Evolutionary conservation across 2,113 vertebrate genomes (phyloP), one percentile per base, ranked within the genome.

Genomic region (Todiramphus saurophagus): DNA sequence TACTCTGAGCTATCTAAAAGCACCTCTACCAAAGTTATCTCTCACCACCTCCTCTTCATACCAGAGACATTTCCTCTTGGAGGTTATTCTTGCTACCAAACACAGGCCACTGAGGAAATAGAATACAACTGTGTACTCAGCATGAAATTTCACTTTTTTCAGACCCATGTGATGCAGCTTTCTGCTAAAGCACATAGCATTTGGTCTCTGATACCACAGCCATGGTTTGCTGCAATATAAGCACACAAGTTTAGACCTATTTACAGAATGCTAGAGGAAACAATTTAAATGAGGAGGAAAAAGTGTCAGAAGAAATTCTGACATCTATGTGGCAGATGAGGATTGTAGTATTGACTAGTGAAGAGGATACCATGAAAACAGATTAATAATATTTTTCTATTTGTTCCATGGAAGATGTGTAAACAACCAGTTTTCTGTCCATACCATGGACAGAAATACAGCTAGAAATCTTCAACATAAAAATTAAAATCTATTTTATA

Each of bases 321-420:
- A 50, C 24, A 31, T 66, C 5, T 63, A 13, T 15, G 5, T 18
- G 16, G 27, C 44, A 85, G 0, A 0, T 44, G n/a, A 11, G 39
- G 16, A 27, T 16, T 67, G 30, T 9, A 41, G 24, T 50, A 62
- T 10, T 28, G 30, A 83, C 13, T 25, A 73, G 28, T 14, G 35
- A 11, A 35, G 4, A 9, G 16, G 6, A 73, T 37, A 69, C 18
- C 10, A 46, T 78, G 39, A 41, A 82, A 50, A 62, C 19, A 60
- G 12, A 60, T 18, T 9, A 6, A 5, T 39, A 53, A 18, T 11
- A 31, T 20, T 59, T 41, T 76, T 46, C 9, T 43, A 14, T 25
- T 87, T 70, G 50, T 46, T 50, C 25, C 67, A 67, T 14, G 4
- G 33, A 75, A 72, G 30, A 84, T 48, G 4, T 23, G 4, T 13